These are phyloP conservation scores for Noctua comes DNA, from an alignment of 2,888 invertebrate genomes.

Conservation along the genomic window DNA sequence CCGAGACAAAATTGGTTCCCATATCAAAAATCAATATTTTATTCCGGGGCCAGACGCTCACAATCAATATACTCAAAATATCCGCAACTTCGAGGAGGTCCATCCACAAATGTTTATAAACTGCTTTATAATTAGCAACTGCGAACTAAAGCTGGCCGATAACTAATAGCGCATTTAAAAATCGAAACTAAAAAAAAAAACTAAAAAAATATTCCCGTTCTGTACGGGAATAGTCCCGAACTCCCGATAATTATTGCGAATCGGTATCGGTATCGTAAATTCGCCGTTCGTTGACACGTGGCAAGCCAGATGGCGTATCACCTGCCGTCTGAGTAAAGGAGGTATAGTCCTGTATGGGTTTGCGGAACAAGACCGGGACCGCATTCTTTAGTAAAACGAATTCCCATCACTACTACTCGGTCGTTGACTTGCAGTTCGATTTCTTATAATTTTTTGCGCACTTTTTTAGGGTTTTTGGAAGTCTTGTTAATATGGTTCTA, in stretches of 20 bases:
- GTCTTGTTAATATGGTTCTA: not conserved
- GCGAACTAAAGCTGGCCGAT: conserved; percentile 52
- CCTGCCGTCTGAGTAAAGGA: conserved; percentile 78
- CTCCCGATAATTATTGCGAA: conserved; percentile 78
- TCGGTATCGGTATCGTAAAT: conserved; percentile 73
- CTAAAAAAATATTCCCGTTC: conserved; percentile 70
- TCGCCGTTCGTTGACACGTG: conserved; percentile 81
- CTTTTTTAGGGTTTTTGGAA: conserved; percentile 7
- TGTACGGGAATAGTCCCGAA: conserved; percentile 74
- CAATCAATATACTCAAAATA: conserved; percentile 32
- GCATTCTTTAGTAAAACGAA: conserved; percentile 80
- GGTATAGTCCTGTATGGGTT: conserved; percentile 72
- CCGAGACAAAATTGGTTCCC: not conserved
- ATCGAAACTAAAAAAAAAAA: conserved; percentile 66
- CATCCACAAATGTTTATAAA: conserved; percentile 54
- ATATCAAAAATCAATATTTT: not conserved
- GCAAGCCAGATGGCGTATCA: conserved; percentile 84
- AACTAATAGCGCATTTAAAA: conserved; percentile 68
- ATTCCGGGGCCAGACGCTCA: not conserved
- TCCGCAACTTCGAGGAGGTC: conserved; percentile 58
- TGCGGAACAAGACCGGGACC: conserved; percentile 80
- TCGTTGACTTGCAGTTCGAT: conserved; percentile 77
- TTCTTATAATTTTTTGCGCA: conserved; percentile 28
- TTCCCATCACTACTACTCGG: conserved; percentile 80
- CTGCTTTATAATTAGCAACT: conserved; percentile 61